A percentile compares a stretch with the other conserved stretches of the same genome.
These are phyloP conservation scores for Creontiades dilutus DNA, from an alignment of 2,888 invertebrate genomes.

Conservation along the genomic window DNA sequence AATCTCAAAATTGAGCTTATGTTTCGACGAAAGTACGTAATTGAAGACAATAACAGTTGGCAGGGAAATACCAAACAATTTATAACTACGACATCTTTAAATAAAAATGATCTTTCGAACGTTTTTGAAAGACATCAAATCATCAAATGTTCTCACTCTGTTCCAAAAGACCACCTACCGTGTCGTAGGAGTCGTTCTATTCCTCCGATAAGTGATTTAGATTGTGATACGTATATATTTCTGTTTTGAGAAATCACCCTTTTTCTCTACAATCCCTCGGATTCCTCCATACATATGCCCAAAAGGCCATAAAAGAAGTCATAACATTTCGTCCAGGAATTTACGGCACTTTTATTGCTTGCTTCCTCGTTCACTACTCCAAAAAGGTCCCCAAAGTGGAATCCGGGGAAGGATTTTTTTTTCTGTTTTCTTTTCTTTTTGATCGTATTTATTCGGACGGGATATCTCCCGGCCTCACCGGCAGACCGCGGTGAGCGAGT, in stretches of 20 bases:
- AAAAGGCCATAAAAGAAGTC: constrained; percentile 44
- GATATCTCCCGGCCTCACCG: neutral
- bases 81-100: too few relatives aligned
- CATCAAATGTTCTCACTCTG: neutral
- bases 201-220: neutral
- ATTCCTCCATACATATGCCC: constrained; percentile 5
- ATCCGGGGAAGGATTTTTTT: neutral
- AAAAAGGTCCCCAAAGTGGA: neutral
- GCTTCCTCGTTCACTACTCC: constrained; percentile 1
- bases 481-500: neutral
- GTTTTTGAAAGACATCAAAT: neutral
- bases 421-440: too few relatives aligned
- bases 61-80: too few relatives aligned
- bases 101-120: too few relatives aligned
- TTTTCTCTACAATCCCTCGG: neutral
- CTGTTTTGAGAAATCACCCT: neutral
- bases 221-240: neutral
- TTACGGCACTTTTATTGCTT: constrained; percentile 41
- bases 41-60: too few relatives aligned
- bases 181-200: neutral
- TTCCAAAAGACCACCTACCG: constrained; percentile 1
- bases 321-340: constrained; percentile 44
- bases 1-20: too few relatives aligned
- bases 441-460: neutral
- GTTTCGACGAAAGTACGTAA: too few relatives aligned